These are phyloP conservation scores for Melinopterus prodromus DNA, from an alignment of 2,888 invertebrate genomes.

Conservation along the genomic window DNA sequence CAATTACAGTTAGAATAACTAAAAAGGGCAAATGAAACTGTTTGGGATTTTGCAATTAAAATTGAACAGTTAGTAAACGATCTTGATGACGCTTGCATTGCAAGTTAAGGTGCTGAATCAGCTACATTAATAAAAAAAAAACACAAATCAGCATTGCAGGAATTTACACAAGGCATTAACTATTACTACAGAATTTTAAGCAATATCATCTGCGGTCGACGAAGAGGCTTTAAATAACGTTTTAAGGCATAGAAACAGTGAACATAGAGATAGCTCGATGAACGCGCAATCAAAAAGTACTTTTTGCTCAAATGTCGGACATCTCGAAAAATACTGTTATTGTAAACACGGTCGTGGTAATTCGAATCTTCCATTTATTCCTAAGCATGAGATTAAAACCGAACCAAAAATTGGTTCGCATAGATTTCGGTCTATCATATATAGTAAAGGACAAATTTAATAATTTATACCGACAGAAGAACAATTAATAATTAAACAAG, in stretches of 20 bases:
- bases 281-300: background rate
- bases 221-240: constrained; percentile 7
- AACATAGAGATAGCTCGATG: background rate
- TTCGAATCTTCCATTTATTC: background rate
- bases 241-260: background rate
- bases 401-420: no score
- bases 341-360: background rate
- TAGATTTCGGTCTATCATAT: no score
- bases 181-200: background rate
- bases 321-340: constrained; percentile 4
- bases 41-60: constrained; percentile 4
- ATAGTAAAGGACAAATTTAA: no score
- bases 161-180: background rate
- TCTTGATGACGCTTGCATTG: constrained; percentile 8
- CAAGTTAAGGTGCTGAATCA: background rate
- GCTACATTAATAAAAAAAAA: background rate
- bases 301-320: background rate
- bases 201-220: background rate
- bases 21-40: background rate
- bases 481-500: no score
- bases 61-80: background rate
- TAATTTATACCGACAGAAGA: no score
- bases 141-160: background rate
- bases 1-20: constrained; percentile 9
- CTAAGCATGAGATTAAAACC: no score